Conservation (phyloP, 1,140 invertebrate species). For the Phymastichus coffea region DNA sequence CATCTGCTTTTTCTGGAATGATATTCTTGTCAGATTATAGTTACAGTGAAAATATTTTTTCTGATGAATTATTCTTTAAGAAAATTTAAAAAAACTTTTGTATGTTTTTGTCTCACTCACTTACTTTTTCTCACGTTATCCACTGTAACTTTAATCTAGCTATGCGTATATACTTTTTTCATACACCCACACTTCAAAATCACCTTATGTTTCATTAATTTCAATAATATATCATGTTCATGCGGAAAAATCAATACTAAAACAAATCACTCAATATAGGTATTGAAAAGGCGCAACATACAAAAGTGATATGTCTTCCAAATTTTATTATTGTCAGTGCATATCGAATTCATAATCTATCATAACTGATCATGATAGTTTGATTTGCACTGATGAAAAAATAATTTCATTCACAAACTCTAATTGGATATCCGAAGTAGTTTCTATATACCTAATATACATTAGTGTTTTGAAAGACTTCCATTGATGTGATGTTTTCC, state of each 20-base stretch:
- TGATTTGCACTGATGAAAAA: slow-evolving; percentile 6
- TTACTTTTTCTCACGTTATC: too few relatives aligned
- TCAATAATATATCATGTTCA: not conserved
- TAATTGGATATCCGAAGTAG: slow-evolving; percentile 39
- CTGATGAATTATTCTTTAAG: not conserved
- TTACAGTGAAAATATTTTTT: not conserved
- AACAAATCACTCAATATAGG: too few relatives aligned
- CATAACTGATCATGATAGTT: not conserved
- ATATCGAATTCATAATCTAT: not conserved
- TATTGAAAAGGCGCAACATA: too few relatives aligned
- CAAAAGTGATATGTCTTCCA: too few relatives aligned
- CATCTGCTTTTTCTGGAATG: slow-evolving; percentile 5
- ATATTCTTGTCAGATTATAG: slow-evolving; percentile 3
- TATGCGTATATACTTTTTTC: too few relatives aligned
- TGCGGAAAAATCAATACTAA: too few relatives aligned
- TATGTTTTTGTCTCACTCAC: too few relatives aligned
- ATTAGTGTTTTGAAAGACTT: slow-evolving; percentile 45
- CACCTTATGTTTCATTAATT: too few relatives aligned
- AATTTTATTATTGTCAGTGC: not conserved
- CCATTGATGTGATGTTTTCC: slow-evolving; percentile 50
- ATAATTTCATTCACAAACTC: not conserved
- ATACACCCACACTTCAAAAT: too few relatives aligned
- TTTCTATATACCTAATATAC: slow-evolving; percentile 30
- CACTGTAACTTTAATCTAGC: too few relatives aligned
- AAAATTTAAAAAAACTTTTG: too few relatives aligned